phyloP scores from a whole-genome alignment of 2,888 invertebrate genomes.

The Rugalucina vietnamica region DNA sequence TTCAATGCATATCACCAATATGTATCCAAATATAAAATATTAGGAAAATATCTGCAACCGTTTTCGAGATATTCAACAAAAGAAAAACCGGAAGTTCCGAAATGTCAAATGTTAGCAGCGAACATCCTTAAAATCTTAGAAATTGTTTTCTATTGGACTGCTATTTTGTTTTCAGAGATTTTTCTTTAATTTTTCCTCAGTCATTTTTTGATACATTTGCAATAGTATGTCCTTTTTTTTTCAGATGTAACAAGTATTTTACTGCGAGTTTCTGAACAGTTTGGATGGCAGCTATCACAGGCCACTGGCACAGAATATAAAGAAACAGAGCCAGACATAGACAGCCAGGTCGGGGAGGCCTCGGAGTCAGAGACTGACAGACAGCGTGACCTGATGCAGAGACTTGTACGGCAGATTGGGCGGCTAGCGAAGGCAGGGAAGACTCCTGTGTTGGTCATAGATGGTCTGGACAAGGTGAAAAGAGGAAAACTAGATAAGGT shows the following conservation, averaged over 20 bases:
- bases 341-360: neutral
- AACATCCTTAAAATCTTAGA: too few relatives aligned
- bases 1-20: too few relatives aligned
- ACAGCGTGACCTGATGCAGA: conserved; percentile 40
- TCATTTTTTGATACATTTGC: too few relatives aligned
- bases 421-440: conserved; percentile 51
- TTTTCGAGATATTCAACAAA: too few relatives aligned
- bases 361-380: neutral
- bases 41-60: too few relatives aligned
- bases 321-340: neutral
- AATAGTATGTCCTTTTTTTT: conserved; percentile 8
- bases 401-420: conserved; percentile 43
- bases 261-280: conserved; percentile 56
- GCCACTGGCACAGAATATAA: neutral
- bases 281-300: conserved; percentile 4
- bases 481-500: conserved; percentile 69
- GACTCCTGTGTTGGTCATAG: conserved; percentile 64
- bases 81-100: too few relatives aligned
- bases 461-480: conserved; percentile 70
- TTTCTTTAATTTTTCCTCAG: too few relatives aligned
- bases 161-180: too few relatives aligned
- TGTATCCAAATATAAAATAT: too few relatives aligned
- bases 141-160: too few relatives aligned
- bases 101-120: too few relatives aligned
- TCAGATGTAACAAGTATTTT: conserved; percentile 66